phyloP scores from a whole-genome alignment of 2,888 invertebrate species.

The Epicampocera succincta region DNA sequence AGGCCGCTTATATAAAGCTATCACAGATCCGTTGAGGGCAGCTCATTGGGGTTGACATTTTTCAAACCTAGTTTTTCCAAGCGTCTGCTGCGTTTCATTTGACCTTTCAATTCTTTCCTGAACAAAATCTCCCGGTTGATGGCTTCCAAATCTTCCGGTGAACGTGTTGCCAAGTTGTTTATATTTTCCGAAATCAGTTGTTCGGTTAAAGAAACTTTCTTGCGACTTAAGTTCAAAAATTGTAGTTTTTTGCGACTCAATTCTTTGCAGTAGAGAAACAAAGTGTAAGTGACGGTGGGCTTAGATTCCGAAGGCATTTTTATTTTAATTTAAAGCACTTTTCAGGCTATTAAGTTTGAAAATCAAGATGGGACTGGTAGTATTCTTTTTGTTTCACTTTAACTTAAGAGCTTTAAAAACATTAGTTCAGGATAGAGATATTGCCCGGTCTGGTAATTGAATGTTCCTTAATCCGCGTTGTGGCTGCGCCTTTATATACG shows the following conservation, averaged over 20 bases:
- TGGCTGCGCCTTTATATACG: no score
- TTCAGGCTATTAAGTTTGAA: no score
- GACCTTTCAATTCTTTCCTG: constrained; percentile 72
- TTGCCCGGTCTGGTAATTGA: no score
- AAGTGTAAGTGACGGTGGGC: constrained; percentile 72
- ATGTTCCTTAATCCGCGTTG: no score
- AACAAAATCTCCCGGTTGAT: constrained; percentile 74
- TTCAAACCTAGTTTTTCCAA: constrained; percentile 12
- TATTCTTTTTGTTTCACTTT: no score
- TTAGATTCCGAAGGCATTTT: not conserved
- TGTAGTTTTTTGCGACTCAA: constrained; percentile 72
- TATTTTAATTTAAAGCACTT: not conserved
- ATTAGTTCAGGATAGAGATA: no score
- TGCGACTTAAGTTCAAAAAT: constrained; percentile 71
- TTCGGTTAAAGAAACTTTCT: constrained; percentile 75
- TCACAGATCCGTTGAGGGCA: constrained; percentile 15
- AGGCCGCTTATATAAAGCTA: no score
- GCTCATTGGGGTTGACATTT: constrained; percentile 11
- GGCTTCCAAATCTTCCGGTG: constrained; percentile 74
- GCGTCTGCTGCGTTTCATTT: constrained; percentile 25
- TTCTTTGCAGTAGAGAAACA: constrained; percentile 75
- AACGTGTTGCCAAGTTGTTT: constrained; percentile 72
- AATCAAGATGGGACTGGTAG: no score
- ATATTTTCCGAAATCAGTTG: constrained; percentile 74
- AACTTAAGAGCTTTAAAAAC: no score